A percentile compares a stretch with the other conserved stretches of the same genome.
These are phyloP conservation scores for Tenthredo amoena DNA, from an alignment of 2,888 invertebrate genomes.

Conservation along the genomic window DNA sequence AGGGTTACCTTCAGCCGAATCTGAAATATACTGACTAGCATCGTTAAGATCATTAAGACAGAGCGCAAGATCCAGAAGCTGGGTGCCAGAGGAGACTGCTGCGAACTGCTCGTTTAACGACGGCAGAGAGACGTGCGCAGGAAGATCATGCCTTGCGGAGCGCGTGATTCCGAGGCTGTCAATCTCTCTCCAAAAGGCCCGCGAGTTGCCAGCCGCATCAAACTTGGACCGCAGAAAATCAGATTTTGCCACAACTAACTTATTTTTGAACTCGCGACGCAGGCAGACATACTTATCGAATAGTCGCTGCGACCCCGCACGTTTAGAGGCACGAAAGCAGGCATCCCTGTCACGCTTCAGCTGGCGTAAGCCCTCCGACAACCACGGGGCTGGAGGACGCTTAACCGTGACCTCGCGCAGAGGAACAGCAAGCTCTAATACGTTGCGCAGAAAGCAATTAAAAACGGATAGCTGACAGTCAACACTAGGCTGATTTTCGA, in stretches of 20 bases:
- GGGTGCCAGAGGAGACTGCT: neutral
- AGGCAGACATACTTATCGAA: neutral
- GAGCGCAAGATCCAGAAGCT: neutral
- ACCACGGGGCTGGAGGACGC: slow-evolving; percentile 16
- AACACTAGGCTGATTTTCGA: neutral
- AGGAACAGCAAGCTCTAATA: neutral
- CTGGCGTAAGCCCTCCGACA: neutral
- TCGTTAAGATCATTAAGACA: neutral
- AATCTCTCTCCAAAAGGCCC: neutral
- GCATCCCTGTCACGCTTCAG: neutral
- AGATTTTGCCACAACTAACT: neutral
- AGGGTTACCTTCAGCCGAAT: neutral
- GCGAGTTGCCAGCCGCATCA: neutral
- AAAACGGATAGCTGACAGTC: neutral
- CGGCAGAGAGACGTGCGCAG: neutral
- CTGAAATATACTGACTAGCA: neutral
- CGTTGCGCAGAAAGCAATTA: neutral
- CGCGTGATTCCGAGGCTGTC: neutral
- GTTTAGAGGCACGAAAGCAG: neutral
- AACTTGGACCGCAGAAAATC: neutral
- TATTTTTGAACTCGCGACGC: neutral
- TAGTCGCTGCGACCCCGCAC: neutral
- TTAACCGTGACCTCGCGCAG: neutral
- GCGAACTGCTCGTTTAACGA: neutral
- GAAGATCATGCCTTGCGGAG: neutral